Conservation (phyloP, 2,797 vertebrate species). For the Lemur catta region DNA sequence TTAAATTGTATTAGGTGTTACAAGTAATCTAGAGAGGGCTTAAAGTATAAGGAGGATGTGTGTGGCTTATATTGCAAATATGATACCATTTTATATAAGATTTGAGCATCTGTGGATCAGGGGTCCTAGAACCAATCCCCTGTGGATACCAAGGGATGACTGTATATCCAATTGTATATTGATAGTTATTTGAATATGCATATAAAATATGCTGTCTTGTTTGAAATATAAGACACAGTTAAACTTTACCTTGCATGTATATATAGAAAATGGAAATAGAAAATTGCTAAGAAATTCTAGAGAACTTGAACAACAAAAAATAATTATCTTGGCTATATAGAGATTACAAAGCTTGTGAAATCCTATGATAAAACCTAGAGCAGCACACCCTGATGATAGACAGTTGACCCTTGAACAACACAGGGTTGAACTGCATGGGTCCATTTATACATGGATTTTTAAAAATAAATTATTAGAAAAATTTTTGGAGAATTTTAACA, state of each 20-base stretch:
- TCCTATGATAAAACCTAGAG: neutral
- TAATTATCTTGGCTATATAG: neutral
- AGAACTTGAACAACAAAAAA: conserved; percentile 23
- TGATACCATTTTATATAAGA: neutral
- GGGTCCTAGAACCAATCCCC: neutral
- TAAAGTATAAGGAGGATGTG: neutral
- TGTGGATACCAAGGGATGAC: neutral
- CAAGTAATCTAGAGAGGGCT: neutral
- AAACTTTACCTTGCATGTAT: neutral
- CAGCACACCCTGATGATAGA: neutral
- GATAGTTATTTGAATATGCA: neutral
- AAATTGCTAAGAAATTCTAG: conserved; percentile 17
- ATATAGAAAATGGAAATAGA: neutral
- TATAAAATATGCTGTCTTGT: neutral
- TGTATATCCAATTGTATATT: neutral
- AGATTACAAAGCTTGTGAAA: neutral
- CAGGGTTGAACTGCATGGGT: neutral
- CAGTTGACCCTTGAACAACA: neutral
- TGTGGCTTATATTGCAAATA: neutral
- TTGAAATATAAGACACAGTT: conserved; percentile 3
- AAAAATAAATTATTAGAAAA: neutral
- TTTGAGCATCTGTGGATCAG: neutral
- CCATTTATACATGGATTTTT: neutral
- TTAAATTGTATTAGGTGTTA: neutral
- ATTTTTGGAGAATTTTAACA: neutral